Evolutionary conservation across 2,888 invertebrate species (phyloP).

Genomic region (Agrochola litura): DNA sequence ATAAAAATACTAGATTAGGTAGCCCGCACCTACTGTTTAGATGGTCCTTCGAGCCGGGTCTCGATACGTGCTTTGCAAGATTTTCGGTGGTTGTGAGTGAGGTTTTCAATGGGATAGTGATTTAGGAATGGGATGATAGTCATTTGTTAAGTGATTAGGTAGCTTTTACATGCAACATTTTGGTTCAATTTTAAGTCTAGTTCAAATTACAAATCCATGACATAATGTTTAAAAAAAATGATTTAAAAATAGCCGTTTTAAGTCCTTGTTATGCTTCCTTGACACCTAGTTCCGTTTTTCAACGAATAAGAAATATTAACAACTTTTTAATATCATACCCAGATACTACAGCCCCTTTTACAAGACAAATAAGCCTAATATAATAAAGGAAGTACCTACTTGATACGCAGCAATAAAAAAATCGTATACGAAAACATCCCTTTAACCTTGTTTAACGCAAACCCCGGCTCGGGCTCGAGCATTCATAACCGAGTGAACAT

Average conservation of each 20-base stretch:
- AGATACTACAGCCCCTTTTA: background rate
- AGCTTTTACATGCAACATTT: too few species aligned
- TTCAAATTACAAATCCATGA: background rate
- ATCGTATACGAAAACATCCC: conserved; percentile 39
- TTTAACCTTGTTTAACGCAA: conserved; percentile 37
- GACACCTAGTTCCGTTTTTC: background rate
- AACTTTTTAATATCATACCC: background rate
- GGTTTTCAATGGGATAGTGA: background rate
- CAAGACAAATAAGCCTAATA: conserved; percentile 18
- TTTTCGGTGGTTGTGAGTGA: background rate
- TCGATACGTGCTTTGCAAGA: conserved; percentile 17
- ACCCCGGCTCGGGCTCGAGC: conserved; percentile 28
- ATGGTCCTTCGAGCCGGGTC: conserved; percentile 33
- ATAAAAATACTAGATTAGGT: conserved; percentile 12
- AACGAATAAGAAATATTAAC: background rate
- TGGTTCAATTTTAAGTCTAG: background rate
- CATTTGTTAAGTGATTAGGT: background rate
- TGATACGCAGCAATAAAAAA: conserved; percentile 45
- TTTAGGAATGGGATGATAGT: background rate
- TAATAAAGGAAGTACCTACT: conserved; percentile 29
- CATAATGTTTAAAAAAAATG: too few species aligned
- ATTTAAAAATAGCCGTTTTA: too few species aligned
- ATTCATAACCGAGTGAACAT: conserved; percentile 56
- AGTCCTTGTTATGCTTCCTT: background rate
- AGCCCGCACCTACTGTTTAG: conserved; percentile 73